Percentiles rank a stretch among this genome's conserved stretches.
Evolutionary conservation across 2,888 invertebrate genomes (phyloP).

Genomic region (Dryomyza anilis): DNA sequence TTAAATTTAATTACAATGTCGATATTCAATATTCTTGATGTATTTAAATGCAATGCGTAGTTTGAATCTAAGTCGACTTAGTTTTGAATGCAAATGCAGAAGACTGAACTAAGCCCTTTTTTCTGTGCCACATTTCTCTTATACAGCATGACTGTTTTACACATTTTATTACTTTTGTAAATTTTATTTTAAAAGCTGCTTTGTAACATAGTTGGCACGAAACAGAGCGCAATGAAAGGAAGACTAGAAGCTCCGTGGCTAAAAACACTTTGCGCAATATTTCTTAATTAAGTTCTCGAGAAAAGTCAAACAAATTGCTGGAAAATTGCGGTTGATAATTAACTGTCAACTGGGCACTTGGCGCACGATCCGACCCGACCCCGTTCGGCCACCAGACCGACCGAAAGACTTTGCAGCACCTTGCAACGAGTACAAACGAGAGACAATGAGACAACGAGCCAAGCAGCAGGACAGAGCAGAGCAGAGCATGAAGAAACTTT

Average conservation of each 20-base stretch:
- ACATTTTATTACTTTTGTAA: too few species aligned
- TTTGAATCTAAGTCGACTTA: too few species aligned
- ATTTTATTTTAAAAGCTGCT: too few species aligned
- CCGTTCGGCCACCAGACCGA: not conserved
- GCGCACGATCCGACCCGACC: not conserved
- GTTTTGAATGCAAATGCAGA: too few species aligned
- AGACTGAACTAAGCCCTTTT: too few species aligned
- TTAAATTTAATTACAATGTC: too few species aligned
- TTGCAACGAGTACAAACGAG: not conserved
- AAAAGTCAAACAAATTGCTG: conserved; percentile 40
- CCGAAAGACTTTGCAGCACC: not conserved
- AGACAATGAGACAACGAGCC: not conserved
- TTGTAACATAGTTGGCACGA: too few species aligned
- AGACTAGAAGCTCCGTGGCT: not conserved
- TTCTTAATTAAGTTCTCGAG: conserved; percentile 42
- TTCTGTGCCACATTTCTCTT: too few species aligned
- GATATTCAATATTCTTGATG: too few species aligned
- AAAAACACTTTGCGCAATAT: conserved; percentile 27
- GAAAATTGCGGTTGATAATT: conserved; percentile 40
- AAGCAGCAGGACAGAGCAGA: not conserved
- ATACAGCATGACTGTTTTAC: too few species aligned
- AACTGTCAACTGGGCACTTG: conserved; percentile 36
- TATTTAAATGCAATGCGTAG: too few species aligned
- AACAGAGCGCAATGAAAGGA: not conserved
- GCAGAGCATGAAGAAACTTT: not conserved